These are phyloP conservation scores for Nomia melanderi DNA, from an alignment of 1,140 invertebrate genomes.

Conservation along the genomic window DNA sequence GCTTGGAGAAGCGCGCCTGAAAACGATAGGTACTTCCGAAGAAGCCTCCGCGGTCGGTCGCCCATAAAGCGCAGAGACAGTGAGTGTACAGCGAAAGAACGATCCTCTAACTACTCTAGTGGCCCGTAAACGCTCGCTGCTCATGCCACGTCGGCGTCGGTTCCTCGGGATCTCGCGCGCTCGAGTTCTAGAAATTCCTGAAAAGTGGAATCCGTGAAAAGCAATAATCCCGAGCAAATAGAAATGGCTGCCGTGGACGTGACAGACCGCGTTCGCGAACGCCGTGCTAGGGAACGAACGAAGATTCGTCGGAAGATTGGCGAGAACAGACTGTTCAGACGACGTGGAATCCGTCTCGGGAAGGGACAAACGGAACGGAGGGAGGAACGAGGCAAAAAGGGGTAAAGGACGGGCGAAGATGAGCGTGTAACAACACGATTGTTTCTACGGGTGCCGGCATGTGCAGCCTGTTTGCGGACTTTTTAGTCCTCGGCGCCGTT, in stretches of 20 bases:
- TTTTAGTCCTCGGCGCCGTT: constrained; percentile 41
- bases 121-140: constrained; percentile 48
- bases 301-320: background rate
- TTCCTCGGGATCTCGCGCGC: no score
- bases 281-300: background rate
- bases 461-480: constrained; percentile 50
- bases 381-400: no score
- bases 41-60: background rate
- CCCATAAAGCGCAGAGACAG: constrained; percentile 1
- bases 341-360: constrained; percentile 2
- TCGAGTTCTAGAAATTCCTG: constrained; percentile 51
- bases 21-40: constrained; percentile 2
- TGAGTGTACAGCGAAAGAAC: background rate
- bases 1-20: background rate
- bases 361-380: constrained; percentile 1
- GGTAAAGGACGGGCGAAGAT: constrained; percentile 24
- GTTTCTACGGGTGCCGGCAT: constrained; percentile 45
- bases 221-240: constrained; percentile 37
- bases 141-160: background rate
- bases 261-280: background rate
- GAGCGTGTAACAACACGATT: constrained; percentile 40
- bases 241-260: background rate
- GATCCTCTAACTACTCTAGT: constrained; percentile 42
- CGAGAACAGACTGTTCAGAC: background rate
- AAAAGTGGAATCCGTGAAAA: constrained; percentile 58